Percentiles rank a stretch among this genome's conserved stretches.
Conservation (phyloP, 2,797 vertebrate genomes). For the Sparus aurata region DNA sequence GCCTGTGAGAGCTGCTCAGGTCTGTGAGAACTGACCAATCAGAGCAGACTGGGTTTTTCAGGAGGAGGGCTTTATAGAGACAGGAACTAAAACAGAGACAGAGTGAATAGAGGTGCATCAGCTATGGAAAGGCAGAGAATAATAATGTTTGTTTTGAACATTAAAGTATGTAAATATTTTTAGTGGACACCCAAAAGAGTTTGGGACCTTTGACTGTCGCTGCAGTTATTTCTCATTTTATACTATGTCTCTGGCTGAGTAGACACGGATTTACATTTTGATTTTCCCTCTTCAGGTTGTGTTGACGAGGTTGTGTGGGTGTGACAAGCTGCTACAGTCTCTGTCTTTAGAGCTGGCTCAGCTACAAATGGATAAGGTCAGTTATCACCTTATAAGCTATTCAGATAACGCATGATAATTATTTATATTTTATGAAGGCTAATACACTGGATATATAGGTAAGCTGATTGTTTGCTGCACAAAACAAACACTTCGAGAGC, state of each 20-base stretch:
- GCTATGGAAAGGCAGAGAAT: too few relatives aligned
- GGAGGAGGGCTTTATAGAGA: too few relatives aligned
- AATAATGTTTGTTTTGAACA: too few relatives aligned
- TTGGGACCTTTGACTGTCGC: not conserved
- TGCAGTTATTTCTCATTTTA: not conserved
- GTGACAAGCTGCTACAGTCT: conserved; percentile 90
- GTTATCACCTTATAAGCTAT: not conserved
- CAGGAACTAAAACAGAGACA: too few relatives aligned
- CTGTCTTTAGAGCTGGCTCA: conserved; percentile 88
- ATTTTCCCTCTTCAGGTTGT: conserved; percentile 83
- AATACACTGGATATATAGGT: not conserved
- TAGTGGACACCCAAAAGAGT: too few relatives aligned
- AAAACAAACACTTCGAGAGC: not conserved
- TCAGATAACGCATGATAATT: not conserved
- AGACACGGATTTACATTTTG: conserved; percentile 12
- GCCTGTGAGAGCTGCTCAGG: too few relatives aligned
- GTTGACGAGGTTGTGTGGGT: conserved; percentile 91
- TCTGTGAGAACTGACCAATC: too few relatives aligned
- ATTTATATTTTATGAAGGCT: not conserved
- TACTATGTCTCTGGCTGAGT: conserved; percentile 1
- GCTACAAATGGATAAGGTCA: conserved; percentile 91
- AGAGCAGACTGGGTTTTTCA: too few relatives aligned
- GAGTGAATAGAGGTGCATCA: too few relatives aligned
- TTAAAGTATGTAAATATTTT: too few relatives aligned
- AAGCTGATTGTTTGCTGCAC: not conserved